Evolutionary conservation across 2,888 invertebrate species (phyloP), one percentile per base, ranked within the genome.

Genomic region (Brenthis ino): DNA sequence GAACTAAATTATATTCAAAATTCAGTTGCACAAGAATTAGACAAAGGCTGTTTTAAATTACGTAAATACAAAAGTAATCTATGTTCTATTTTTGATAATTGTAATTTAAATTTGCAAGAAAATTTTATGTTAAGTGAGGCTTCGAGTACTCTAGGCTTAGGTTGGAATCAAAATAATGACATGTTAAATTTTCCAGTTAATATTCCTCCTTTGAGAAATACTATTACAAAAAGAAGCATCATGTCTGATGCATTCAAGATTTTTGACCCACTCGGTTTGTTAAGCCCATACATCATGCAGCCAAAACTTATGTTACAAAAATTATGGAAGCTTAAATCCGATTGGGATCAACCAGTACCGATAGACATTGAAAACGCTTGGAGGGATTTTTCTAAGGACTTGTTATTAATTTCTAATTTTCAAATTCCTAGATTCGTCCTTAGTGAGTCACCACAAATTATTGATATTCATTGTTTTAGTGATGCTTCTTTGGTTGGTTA

Each of bases 221-320:
- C 61, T 75, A 72, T 5, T 51, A 14, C 51, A 14, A 76, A 77
- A 20, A 58, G 76, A n/a, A 55, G 33, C 0, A 72, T 75, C n/a
- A 1, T 75, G 13, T 75, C 75, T 5, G 37, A 55, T 20, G 58
- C 64, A 3, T 74, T 68, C 20, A 73, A 71, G 43, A 74, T 75
- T 2, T 75, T 75, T 66, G 75, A 75, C 58, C 75, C 73, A 1
- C 24, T 73, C 0, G 75, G 68, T 33, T 6, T 4, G 58, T 72
- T 11, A 5, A 65, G 20, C 13, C 33, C 33, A 6, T 33, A 6
- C 48, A 53, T 1, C 28, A 3, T 76, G 76, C 74, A 20, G 58
- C 13, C 33, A 33, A 33, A 20, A 20, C 20, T 20, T 20, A 20
- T 20, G 20, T 20, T 20, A 20, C 20, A 20, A 20, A 20, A 0